phyloP scores from a whole-genome alignment of 2,888 invertebrate genomes.

The Onchidella celtica region DNA sequence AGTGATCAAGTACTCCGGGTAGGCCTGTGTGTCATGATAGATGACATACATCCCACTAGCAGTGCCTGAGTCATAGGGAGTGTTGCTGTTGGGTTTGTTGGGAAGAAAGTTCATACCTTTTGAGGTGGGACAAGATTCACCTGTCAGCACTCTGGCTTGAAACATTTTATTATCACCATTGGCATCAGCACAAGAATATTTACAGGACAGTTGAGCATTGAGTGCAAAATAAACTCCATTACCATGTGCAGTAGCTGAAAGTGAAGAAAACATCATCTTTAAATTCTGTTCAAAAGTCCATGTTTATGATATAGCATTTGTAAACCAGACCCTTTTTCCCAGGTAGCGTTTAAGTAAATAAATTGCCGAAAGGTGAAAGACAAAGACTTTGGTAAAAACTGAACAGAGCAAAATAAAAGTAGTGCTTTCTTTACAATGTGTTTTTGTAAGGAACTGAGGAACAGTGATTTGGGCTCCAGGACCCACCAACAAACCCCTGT shows the following conservation, averaged over 20 bases:
- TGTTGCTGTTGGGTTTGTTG: slow-evolving; percentile 41
- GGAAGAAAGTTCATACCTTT: slow-evolving; percentile 63
- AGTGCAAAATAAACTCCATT: slow-evolving; percentile 76
- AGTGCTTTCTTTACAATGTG: no score
- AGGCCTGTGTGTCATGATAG: slow-evolving; percentile 75
- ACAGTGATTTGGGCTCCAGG: no score
- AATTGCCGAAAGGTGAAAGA: no score
- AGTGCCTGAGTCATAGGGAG: slow-evolving; percentile 69
- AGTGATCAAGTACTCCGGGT: slow-evolving; percentile 73
- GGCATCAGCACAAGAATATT: slow-evolving; percentile 57
- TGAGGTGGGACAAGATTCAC: slow-evolving; percentile 59
- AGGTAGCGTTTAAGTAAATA: no score
- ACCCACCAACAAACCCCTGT: no score
- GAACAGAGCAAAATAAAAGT: no score
- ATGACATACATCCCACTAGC: slow-evolving; percentile 72
- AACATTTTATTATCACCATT: slow-evolving; percentile 63
- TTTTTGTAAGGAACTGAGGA: no score
- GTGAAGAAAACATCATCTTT: no score
- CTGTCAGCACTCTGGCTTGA: slow-evolving; percentile 67
- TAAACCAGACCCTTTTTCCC: no score
- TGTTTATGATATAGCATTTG: no score
- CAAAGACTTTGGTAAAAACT: no score
- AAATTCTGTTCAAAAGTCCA: no score
- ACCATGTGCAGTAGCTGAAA: slow-evolving; percentile 69
- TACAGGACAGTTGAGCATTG: slow-evolving; percentile 64